A percentile compares a stretch with the other conserved stretches of the same genome.
Evolutionary conservation across 2,888 invertebrate species (phyloP).

Genomic region (Gibbula magus): DNA sequence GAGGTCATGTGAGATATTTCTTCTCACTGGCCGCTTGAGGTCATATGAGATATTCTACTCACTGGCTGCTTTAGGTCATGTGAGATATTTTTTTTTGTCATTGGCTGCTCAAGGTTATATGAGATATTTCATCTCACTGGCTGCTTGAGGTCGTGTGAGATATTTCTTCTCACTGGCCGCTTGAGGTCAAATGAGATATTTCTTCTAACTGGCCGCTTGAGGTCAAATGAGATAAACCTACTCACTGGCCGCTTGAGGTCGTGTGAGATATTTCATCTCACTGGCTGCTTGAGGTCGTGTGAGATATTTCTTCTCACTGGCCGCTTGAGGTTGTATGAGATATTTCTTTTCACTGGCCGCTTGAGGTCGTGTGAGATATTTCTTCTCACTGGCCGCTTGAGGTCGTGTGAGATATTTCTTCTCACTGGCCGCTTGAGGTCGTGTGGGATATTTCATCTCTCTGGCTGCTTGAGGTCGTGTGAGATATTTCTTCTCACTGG

Average conservation of each 20-base stretch:
- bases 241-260: not conserved
- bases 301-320: not conserved
- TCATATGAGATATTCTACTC: not conserved
- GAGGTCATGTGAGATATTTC: not conserved
- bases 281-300: not conserved
- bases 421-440: not conserved
- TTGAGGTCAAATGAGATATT: not conserved
- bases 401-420: not conserved
- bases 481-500: not conserved
- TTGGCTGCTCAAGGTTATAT: not conserved
- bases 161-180: not conserved
- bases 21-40: not conserved
- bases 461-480: not conserved
- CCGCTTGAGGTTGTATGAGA: not conserved
- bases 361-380: not conserved
- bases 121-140: not conserved
- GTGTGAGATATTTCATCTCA: not conserved
- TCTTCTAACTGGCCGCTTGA: not conserved
- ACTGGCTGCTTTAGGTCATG: not conserved
- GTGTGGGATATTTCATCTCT: not conserved
- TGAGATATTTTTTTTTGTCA: not conserved
- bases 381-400: not conserved
- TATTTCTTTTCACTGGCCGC: not conserved
- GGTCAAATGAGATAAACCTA: not conserved
- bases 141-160: not conserved